phyloP scores from a whole-genome alignment of 2,888 invertebrate species.

The Hermaeophaga mercurialis region DNA sequence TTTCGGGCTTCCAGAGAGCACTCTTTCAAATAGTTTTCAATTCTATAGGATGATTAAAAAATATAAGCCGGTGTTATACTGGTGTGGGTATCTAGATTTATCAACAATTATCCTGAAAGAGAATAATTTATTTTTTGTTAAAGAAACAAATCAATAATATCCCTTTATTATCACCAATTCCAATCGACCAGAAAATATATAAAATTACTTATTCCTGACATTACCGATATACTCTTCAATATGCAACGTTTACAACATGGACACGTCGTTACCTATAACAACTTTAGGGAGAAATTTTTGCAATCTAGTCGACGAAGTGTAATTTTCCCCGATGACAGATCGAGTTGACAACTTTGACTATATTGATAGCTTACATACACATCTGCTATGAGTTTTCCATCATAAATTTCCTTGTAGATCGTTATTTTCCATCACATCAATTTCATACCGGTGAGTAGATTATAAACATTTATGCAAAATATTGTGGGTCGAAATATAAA shows the following conservation, averaged over 20 bases:
- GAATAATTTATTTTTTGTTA: no score
- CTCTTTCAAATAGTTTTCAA: no score
- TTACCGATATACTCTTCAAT: not conserved
- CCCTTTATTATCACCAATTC: no score
- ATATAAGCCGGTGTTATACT: no score
- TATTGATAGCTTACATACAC: conserved; percentile 9
- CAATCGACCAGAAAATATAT: no score
- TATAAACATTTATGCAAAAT: no score
- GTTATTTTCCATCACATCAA: conserved; percentile 6
- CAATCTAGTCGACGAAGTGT: not conserved
- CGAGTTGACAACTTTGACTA: conserved; percentile 1
- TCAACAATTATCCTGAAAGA: no score
- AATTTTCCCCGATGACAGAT: conserved; percentile 12
- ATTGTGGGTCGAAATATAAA: no score
- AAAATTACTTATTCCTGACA: not conserved
- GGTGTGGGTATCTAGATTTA: no score
- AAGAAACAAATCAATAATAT: no score
- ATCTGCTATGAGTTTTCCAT: not conserved
- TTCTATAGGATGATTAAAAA: no score
- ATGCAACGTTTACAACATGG: not conserved
- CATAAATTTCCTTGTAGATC: conserved; percentile 2
- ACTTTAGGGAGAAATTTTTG: not conserved
- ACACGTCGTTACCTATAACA: not conserved
- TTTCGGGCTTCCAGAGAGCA: no score
- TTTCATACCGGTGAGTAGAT: conserved; percentile 1